phyloP scores from a whole-genome alignment of 2,797 vertebrate species.

The Catamblyrhynchus diadema region DNA sequence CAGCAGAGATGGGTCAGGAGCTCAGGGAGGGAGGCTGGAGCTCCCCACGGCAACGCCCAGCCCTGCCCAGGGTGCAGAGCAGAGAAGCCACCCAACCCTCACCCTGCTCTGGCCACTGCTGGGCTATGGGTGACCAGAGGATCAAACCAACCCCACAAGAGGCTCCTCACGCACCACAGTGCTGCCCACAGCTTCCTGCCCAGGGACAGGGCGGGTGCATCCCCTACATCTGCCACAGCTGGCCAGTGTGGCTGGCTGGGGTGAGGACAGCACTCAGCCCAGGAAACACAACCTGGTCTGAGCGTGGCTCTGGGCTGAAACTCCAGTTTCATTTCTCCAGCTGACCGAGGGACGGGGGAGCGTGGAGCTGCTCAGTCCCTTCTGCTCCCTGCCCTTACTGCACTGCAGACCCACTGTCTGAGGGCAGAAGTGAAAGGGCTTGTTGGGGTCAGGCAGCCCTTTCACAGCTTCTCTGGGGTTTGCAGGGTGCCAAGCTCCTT shows the following conservation, averaged over 20 bases:
- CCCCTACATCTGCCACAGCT: not conserved
- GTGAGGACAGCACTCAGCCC: not conserved
- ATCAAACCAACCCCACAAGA: not conserved
- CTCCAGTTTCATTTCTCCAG: not conserved
- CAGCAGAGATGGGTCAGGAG: not conserved
- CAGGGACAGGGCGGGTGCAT: not conserved
- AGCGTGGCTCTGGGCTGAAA: not conserved
- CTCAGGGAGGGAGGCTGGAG: not conserved
- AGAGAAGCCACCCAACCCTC: not conserved
- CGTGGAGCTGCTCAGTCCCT: not conserved
- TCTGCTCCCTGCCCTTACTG: not conserved
- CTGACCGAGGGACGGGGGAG: accelerated
- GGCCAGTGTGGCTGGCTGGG: not conserved
- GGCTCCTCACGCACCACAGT: not conserved
- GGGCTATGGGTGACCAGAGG: not conserved
- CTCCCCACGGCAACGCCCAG: not conserved
- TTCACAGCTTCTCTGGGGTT: not conserved
- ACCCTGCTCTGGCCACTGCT: not conserved
- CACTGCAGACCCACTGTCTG: accelerated
- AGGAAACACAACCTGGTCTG: not conserved
- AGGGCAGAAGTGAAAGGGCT: conserved; percentile 6
- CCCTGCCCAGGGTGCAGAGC: not conserved
- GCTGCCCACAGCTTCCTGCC: not conserved
- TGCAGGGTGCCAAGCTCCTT: not conserved
- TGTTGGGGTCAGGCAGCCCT: not conserved